Conservation (phyloP, 2,888 invertebrate genomes). For the Hypselothyrea guttata region DNA sequence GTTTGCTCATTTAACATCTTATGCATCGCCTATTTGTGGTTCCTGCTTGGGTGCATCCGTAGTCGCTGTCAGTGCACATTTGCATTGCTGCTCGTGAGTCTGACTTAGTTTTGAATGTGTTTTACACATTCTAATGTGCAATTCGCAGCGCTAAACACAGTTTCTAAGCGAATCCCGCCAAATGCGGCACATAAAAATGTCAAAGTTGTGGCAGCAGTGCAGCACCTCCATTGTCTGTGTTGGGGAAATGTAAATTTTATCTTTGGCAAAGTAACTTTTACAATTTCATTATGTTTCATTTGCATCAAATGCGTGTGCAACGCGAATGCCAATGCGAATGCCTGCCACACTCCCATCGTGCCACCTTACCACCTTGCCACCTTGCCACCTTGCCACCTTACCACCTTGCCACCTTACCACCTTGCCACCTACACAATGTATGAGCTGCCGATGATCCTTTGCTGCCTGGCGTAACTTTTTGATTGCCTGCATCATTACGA, state of each 20-base stretch:
- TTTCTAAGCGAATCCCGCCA: conserved; percentile 72
- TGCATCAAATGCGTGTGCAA: conserved; percentile 68
- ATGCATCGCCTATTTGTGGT: not conserved
- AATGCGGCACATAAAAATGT: conserved; percentile 70
- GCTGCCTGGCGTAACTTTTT: conserved; percentile 46
- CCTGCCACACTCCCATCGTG: conserved; percentile 47
- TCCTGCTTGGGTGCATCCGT: not conserved
- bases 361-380: no score
- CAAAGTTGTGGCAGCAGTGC: conserved; percentile 60
- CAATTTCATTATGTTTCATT: conserved; percentile 78
- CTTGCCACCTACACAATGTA: conserved; percentile 32
- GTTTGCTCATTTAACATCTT: conserved; percentile 1
- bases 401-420: no score
- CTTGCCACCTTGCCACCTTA: not conserved
- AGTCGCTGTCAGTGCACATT: not conserved
- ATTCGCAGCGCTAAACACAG: conserved; percentile 72
- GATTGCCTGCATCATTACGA: conserved; percentile 40
- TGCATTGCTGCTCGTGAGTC: conserved; percentile 1
- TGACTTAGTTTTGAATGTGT: conserved; percentile 56
- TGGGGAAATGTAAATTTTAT: conserved; percentile 73
- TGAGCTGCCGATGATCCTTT: conserved; percentile 42
- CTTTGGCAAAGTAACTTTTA: conserved; percentile 72
- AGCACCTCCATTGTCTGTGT: conserved; percentile 48
- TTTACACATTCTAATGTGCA: conserved; percentile 76
- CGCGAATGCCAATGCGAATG: conserved; percentile 64